phyloP scores from a whole-genome alignment of 2,888 invertebrate genomes.

The Philaethria dido region DNA sequence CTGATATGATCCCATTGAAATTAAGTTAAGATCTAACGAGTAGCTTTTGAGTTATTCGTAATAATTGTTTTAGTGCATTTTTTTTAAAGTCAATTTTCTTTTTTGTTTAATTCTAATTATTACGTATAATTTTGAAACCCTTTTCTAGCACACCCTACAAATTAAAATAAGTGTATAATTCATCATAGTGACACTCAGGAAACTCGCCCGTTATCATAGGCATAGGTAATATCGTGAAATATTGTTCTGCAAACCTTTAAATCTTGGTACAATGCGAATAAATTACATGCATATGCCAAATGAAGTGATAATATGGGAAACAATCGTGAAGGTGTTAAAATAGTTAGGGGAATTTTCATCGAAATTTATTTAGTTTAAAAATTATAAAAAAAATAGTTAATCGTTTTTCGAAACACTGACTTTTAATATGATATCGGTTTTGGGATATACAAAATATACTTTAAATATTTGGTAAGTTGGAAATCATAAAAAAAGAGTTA shows the following conservation, averaged over 20 bases:
- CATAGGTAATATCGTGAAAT: slow-evolving; percentile 46
- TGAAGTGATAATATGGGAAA: slow-evolving; percentile 75
- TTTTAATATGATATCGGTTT: too few species aligned
- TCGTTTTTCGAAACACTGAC: too few species aligned
- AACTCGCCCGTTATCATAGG: slow-evolving; percentile 56
- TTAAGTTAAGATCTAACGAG: too few species aligned
- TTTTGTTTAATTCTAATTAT: too few species aligned
- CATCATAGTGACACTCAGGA: slow-evolving; percentile 55
- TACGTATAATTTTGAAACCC: neutral
- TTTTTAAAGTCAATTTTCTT: too few species aligned
- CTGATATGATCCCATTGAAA: too few species aligned
- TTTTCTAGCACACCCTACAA: neutral
- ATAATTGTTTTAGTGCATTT: too few species aligned
- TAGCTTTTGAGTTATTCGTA: too few species aligned
- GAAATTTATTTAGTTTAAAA: neutral
- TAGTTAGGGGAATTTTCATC: slow-evolving; percentile 42
- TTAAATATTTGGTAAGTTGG: too few species aligned
- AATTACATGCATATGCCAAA: slow-evolving; percentile 67
- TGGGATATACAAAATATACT: too few species aligned
- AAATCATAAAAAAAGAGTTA: too few species aligned
- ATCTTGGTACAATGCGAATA: slow-evolving; percentile 66
- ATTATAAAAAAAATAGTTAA: too few species aligned
- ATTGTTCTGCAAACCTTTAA: slow-evolving; percentile 61
- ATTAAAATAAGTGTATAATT: slow-evolving; percentile 46
- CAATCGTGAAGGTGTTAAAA: slow-evolving; percentile 58